Base-by-base conservation (phyloP, 2,113 vertebrate species). In the Clarias macrocephalus region DNA sequence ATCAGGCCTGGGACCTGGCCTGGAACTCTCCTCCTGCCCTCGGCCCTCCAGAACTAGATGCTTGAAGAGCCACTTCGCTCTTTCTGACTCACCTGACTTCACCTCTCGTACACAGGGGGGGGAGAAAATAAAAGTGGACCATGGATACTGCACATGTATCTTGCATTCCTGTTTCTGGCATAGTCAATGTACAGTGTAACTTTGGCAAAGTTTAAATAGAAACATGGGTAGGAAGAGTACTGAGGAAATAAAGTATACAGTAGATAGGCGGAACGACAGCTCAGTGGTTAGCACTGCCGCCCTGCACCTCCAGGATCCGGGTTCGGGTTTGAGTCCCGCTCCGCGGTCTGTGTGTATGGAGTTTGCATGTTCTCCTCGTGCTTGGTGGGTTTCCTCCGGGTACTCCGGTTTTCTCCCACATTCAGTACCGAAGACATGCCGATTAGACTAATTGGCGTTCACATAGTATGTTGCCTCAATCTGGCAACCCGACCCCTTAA, bases 1-100 rank as follows among this genome's bases (percentile, higher is more conserved):
- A 96, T 97, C 95, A 96, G 95, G 93, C 94, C 68, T 85, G 70
- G 73, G 89, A 84, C 86, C 63, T 83, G 85, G 85, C 63, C 57
- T 85, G 82, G 84, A 80, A 84, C 60, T 68, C 59, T 84, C 82
- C 60, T 76, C 72, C 80, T 77, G 72, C 70, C 59, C 86, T 77
- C 13, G 23, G 28, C 72, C 23, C 28, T 87, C 42, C 81, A 83
- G 80, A 59, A 63, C 18, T 73, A 52, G 21, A 23, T 52, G 4
- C 33, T 18, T 63, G 80, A 86, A 81, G 85, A 87, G 25, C 66
- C 70, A 60, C 85, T 87, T 83, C 42, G 54, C 42, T 66, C 19
- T 83, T 33, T 54, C 80, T 33, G 57, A 82, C 80, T 33, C 42
- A 87, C 57, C 80, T 83, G 59, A 30, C n/a, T 59, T 68, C 28